Base-by-base conservation (phyloP, 1,140 invertebrate genomes). In the Sycophila sp. region DNA sequence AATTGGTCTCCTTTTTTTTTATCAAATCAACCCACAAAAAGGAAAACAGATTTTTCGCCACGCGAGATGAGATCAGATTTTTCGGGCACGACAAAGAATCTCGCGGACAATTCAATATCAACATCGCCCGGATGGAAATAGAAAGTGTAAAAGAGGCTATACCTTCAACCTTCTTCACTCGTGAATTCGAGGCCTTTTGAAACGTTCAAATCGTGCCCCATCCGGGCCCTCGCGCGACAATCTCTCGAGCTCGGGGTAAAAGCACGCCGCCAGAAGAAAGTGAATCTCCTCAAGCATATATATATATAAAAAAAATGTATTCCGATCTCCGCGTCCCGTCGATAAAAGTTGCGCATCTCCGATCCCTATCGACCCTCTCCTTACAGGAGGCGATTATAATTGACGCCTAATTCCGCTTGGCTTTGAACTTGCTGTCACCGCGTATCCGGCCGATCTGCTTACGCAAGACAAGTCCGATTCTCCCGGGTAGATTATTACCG, bases 121-220 rank as follows among this genome's bases (percentile, higher is more conserved):
- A 15, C 6, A 8, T 8, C 4, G 40, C 40, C 40, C 4, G 10
- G 30, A 69, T 56, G 53, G 42, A 28, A 58, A 53, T 26, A 60
- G 19, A 30, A 64, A 74, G 45, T 53, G n/a, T 47, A 49, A 66
- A 26, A 62, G 66, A 69, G 64, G 13, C n/a, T 22, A 13, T 47
- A 40, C 19, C 47, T 69, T 60, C 72, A 64, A 67, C 72, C 67
- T 66, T 36, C 70, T 72, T 72, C 69, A 47, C 30, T 63, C 63
- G 67, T 70, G 58, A 36, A 59, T 45, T 56, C 56, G 36, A 28
- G 42, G 40, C n/a, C n/a, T n/a, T 73, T 74, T 71, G 40, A 76
- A 51, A 72, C 70, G 72, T 76, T 74, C 64, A 69, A 65, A 24
- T 69, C 68, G 69, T 42, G 58, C 47, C 59, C n/a, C 53, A 38